These are phyloP conservation scores for Phenacoccus solenopsis DNA, from an alignment of 1,140 invertebrate genomes.

Conservation along the genomic window DNA sequence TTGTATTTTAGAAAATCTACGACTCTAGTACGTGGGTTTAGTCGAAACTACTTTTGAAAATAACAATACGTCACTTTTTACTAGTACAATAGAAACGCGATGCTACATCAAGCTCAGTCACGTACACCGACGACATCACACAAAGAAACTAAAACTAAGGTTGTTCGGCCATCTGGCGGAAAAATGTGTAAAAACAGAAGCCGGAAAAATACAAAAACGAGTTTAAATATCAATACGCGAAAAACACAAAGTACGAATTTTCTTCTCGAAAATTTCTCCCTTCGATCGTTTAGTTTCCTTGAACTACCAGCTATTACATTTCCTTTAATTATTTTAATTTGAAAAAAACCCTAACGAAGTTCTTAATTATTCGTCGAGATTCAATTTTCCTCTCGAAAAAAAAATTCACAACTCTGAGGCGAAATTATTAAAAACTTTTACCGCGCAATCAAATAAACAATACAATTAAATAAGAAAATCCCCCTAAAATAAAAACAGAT, in stretches of 20 bases:
- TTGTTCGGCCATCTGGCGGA: neutral
- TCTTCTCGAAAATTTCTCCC: neutral
- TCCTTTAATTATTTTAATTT: neutral
- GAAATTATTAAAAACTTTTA: too few species aligned
- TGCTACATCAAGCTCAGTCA: neutral
- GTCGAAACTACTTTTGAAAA: neutral
- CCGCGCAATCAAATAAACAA: too few species aligned
- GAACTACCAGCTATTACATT: neutral
- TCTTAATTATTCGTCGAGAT: neutral
- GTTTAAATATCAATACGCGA: neutral
- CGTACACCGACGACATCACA: neutral
- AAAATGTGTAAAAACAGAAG: neutral
- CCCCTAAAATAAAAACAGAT: too few species aligned
- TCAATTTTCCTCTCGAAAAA: neutral
- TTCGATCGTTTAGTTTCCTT: neutral
- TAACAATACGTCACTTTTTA: neutral
- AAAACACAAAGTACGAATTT: neutral
- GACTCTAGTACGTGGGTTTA: neutral
- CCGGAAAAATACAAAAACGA: neutral
- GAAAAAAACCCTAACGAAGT: neutral
- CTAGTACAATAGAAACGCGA: neutral
- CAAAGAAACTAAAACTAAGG: too few species aligned
- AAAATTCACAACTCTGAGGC: neutral
- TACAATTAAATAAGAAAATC: too few species aligned
- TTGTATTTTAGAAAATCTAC: neutral